phyloP scores from a whole-genome alignment of 1,140 invertebrate species.

The Diprion similis region DNA sequence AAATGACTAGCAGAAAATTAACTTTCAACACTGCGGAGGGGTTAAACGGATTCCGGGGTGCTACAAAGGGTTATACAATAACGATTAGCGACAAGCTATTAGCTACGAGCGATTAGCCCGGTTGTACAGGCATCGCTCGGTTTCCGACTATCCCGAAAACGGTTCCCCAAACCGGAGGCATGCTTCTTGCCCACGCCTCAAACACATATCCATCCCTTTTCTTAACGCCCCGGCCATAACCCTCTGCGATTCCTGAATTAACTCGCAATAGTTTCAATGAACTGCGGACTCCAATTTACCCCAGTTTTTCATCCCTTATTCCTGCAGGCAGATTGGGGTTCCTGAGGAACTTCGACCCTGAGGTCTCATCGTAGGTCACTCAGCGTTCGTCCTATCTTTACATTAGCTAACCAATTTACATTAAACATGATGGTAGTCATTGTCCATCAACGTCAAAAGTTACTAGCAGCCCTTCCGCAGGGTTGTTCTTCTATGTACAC shows the following conservation, averaged over 20 bases:
- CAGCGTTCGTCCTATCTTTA: too few relatives aligned
- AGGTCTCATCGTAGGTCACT: too few relatives aligned
- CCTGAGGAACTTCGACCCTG: too few relatives aligned
- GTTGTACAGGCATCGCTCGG: neutral
- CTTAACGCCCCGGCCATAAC: neutral
- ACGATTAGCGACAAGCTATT: conserved; percentile 2
- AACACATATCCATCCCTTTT: neutral
- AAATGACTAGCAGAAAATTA: too few relatives aligned
- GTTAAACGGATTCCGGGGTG: too few relatives aligned
- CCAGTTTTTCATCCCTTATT: neutral
- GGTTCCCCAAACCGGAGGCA: too few relatives aligned
- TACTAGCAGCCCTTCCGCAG: too few relatives aligned
- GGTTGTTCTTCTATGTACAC: too few relatives aligned
- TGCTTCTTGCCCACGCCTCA: neutral
- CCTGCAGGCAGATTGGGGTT: too few relatives aligned
- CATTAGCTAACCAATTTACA: too few relatives aligned
- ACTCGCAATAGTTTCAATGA: neutral
- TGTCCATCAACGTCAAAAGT: neutral
- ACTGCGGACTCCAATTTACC: neutral
- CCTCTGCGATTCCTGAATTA: neutral
- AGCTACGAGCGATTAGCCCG: neutral
- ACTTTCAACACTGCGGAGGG: too few relatives aligned
- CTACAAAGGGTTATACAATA: neutral
- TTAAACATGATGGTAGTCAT: neutral
- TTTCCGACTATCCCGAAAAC: too few relatives aligned